Evolutionary conservation across 2,888 invertebrate species (phyloP).

Genomic region (Chamaedrilus cognettii): DNA sequence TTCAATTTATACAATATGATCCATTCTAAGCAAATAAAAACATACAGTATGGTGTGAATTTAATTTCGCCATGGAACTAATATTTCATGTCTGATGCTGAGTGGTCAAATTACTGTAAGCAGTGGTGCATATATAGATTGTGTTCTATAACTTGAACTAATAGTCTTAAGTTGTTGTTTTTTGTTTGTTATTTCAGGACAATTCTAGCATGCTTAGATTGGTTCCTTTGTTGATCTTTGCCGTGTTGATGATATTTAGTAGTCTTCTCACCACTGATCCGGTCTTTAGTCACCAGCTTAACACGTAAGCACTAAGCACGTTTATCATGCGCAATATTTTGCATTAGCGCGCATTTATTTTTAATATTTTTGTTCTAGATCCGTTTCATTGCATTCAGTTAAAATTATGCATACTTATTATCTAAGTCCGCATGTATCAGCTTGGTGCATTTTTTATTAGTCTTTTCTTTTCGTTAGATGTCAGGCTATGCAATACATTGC

Average conservation of each 20-base stretch:
- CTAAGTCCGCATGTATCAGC: too few species aligned
- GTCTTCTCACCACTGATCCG: not conserved
- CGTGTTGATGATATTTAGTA: not conserved
- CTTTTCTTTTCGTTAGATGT: too few species aligned
- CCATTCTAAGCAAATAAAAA: too few species aligned
- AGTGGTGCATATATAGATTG: not conserved
- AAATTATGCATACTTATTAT: too few species aligned
- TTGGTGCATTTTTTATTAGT: too few species aligned
- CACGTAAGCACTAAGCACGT: not conserved
- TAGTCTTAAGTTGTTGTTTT: not conserved
- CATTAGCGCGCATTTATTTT: not conserved
- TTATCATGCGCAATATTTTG: not conserved
- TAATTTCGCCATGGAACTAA: too few species aligned
- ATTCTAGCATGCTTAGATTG: not conserved
- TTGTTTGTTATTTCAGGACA: not conserved
- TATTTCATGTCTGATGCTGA: too few species aligned
- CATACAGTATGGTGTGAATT: too few species aligned
- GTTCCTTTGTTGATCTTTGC: slow-evolving; percentile 1
- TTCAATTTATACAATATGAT: too few species aligned
- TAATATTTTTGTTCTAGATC: not conserved
- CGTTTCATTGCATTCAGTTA: not conserved
- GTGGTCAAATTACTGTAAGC: too few species aligned
- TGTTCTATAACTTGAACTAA: not conserved
- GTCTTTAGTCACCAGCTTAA: not conserved
- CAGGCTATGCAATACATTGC: too few species aligned